Evolutionary conservation across 1,140 invertebrate genomes (phyloP).

Genomic region (Ceratosolen fusciceps): DNA sequence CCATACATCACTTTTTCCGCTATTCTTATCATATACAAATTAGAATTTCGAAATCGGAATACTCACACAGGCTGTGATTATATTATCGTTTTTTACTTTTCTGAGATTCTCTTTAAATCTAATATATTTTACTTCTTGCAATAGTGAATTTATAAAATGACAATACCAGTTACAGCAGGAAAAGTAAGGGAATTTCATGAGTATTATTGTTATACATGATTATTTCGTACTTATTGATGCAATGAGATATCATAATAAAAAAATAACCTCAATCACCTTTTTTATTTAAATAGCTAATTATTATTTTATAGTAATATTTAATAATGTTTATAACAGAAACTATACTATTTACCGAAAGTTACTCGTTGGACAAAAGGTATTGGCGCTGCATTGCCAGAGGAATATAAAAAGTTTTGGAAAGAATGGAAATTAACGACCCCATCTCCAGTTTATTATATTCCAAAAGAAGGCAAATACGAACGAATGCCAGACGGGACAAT

Average conservation of each 20-base stretch:
- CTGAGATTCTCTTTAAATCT: too few relatives aligned
- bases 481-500: slow-evolving; percentile 75
- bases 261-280: slow-evolving; percentile 1
- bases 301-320: neutral
- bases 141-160: neutral
- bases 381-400: slow-evolving; percentile 81
- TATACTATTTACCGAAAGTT: slow-evolving; percentile 57
- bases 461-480: slow-evolving; percentile 81
- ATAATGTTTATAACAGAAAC: slow-evolving; percentile 44
- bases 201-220: too few relatives aligned
- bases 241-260: neutral
- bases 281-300: neutral
- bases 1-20: too few relatives aligned
- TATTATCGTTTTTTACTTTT: too few relatives aligned
- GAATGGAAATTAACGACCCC: slow-evolving; percentile 85
- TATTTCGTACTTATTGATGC: neutral
- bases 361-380: slow-evolving; percentile 75
- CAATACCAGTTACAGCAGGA: neutral
- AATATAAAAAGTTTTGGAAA: slow-evolving; percentile 89
- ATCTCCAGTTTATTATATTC: slow-evolving; percentile 88
- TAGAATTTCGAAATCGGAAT: too few relatives aligned
- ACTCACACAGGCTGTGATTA: too few relatives aligned
- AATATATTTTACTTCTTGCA: neutral
- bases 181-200: neutral
- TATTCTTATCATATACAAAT: too few relatives aligned